phyloP scores from a whole-genome alignment of 2,888 invertebrate species.

The Crossocerus cetratus region DNA sequence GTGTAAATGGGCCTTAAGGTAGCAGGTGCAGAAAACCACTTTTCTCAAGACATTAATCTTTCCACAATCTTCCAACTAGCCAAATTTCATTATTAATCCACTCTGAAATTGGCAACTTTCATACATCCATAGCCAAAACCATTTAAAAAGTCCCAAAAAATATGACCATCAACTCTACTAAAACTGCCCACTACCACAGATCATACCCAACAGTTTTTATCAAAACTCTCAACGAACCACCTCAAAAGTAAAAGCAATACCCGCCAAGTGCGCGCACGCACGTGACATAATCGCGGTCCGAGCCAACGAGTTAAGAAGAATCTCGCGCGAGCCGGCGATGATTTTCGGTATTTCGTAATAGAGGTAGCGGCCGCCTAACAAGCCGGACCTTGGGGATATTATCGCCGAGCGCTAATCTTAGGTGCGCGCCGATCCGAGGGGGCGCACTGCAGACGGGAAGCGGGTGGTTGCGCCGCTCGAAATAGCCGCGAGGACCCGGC shows the following conservation, averaged over 20 bases:
- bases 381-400: slow-evolving; percentile 64
- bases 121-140: too few relatives aligned
- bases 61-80: too few relatives aligned
- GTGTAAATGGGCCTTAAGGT: too few relatives aligned
- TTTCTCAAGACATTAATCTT: too few relatives aligned
- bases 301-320: slow-evolving; percentile 59
- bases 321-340: slow-evolving; percentile 32
- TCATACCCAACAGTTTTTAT: too few relatives aligned
- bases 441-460: slow-evolving; percentile 25
- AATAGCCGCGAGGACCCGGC: slow-evolving; percentile 33
- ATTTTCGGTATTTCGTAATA: slow-evolving; percentile 63
- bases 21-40: neutral
- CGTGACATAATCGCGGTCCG: slow-evolving; percentile 50
- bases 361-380: slow-evolving; percentile 44
- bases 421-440: slow-evolving; percentile 41
- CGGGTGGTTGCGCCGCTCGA: slow-evolving; percentile 32
- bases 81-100: too few relatives aligned
- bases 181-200: too few relatives aligned
- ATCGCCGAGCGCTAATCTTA: slow-evolving; percentile 65
- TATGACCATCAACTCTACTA: too few relatives aligned
- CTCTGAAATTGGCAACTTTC: neutral
- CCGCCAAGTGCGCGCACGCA: slow-evolving; percentile 39
- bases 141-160: too few relatives aligned
- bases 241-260: too few relatives aligned
- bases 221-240: too few relatives aligned